These are phyloP conservation scores for Eurois occulta DNA, from an alignment of 2,888 invertebrate species.

Conservation along the genomic window DNA sequence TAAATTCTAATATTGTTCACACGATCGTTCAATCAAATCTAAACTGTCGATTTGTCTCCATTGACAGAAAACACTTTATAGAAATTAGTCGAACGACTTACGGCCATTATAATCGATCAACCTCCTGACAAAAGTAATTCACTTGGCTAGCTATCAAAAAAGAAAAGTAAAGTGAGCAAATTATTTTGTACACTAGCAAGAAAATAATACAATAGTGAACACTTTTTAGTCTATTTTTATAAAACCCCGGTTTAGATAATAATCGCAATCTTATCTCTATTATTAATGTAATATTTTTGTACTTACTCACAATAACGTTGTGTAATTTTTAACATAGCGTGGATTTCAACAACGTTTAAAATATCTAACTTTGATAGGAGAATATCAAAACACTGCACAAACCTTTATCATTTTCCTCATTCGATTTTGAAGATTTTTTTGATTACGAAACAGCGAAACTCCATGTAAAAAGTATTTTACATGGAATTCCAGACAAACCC, in stretches of 20 bases:
- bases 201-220: constrained; percentile 22
- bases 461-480: too few species aligned
- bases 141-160: constrained; percentile 23
- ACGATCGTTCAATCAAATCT: constrained; percentile 36
- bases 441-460: too few species aligned
- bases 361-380: neutral
- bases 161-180: constrained; percentile 28
- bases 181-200: constrained; percentile 17
- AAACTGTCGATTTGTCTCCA: constrained; percentile 39
- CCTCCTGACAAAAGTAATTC: constrained; percentile 44
- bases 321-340: constrained; percentile 23
- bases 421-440: neutral
- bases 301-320: constrained; percentile 15
- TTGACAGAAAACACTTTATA: constrained; percentile 34
- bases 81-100: constrained; percentile 19
- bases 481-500: too few species aligned
- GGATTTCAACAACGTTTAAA: constrained; percentile 16
- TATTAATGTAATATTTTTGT: constrained; percentile 38
- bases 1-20: constrained; percentile 16
- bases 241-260: constrained; percentile 46
- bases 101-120: constrained; percentile 43
- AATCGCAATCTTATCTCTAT: constrained; percentile 32
- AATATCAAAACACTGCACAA: neutral
- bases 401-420: neutral
- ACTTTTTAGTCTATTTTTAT: constrained; percentile 27